Conservation (phyloP, 1,140 invertebrate species). For the Eciton burchellii region DNA sequence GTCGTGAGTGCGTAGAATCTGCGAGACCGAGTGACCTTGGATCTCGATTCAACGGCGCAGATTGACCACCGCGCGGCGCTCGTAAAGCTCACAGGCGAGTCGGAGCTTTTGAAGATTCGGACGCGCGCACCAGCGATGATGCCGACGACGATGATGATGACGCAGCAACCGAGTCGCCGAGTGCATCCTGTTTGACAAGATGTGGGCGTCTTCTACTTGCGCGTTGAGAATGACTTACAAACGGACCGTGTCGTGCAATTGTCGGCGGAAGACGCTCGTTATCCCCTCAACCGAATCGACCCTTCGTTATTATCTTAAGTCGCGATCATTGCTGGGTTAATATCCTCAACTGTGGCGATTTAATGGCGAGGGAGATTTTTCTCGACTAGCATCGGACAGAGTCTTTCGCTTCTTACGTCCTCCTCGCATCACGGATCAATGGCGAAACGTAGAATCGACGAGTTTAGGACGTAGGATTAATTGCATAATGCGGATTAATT, state of each 20-base stretch:
- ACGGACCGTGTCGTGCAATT: constrained; percentile 79
- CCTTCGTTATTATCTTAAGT: constrained; percentile 79
- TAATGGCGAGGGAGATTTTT: constrained; percentile 20
- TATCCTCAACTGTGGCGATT: constrained; percentile 35
- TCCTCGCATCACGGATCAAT: not conserved
- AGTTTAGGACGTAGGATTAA: no score
- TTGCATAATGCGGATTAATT: no score
- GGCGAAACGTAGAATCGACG: not conserved
- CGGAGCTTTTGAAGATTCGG: constrained; percentile 23
- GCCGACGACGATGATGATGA: constrained; percentile 45
- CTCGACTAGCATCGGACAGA: not conserved
- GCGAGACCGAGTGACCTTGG: constrained; percentile 18
- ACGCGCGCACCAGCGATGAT: not conserved
- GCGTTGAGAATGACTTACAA: constrained; percentile 80
- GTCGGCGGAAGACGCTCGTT: constrained; percentile 84
- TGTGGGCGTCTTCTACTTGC: constrained; percentile 76
- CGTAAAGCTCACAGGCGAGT: not conserved
- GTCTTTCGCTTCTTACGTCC: not conserved
- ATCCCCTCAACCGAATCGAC: constrained; percentile 75
- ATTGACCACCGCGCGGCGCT: constrained; percentile 2
- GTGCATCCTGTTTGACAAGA: constrained; percentile 77
- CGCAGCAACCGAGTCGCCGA: constrained; percentile 75
- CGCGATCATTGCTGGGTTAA: constrained; percentile 77
- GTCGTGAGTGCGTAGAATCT: constrained; percentile 23
- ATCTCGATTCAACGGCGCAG: not conserved